A percentile compares a stretch with the other conserved stretches of the same genome.
phyloP scores from a whole-genome alignment of 2,888 invertebrate genomes.

The Leptodirus hochenwartii region DNA sequence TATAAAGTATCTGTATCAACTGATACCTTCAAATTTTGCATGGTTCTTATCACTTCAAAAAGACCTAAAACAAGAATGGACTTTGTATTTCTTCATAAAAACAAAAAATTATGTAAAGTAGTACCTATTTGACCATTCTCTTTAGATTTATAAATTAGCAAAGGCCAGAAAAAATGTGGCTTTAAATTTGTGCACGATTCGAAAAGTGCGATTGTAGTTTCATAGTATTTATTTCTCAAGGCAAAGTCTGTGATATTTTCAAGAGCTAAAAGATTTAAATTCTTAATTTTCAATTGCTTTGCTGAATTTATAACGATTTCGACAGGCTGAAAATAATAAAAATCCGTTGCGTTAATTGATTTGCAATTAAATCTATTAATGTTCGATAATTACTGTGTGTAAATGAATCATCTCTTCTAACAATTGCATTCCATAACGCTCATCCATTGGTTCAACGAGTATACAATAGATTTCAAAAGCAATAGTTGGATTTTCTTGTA shows the following conservation, averaged over 20 bases:
- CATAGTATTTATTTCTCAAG: constrained; percentile 27
- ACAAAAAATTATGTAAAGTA: constrained; percentile 2
- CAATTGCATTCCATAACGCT: constrained; percentile 32
- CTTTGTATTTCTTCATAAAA: constrained; percentile 8
- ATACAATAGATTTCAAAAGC: too few relatives aligned
- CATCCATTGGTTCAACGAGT: too few relatives aligned
- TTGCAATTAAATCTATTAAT: constrained; percentile 26
- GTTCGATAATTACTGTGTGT: too few relatives aligned
- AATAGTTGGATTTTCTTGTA: too few relatives aligned
- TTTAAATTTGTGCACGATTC: constrained; percentile 20
- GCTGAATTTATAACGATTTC: constrained; percentile 27
- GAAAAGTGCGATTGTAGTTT: constrained; percentile 29
- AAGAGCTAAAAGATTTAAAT: constrained; percentile 28
- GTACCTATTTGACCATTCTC: constrained; percentile 34
- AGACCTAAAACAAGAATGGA: too few relatives aligned
- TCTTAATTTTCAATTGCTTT: constrained; percentile 29
- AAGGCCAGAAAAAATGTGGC: constrained; percentile 47
- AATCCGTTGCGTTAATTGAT: constrained; percentile 3
- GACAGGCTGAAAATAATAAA: constrained; percentile 8
- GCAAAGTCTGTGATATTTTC: constrained; percentile 24
- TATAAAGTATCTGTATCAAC: constrained; percentile 38
- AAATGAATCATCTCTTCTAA: constrained; percentile 38
- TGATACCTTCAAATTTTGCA: constrained; percentile 32
- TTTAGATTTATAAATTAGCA: constrained; percentile 30
- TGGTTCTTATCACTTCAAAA: constrained; percentile 31